Evolutionary conservation across 2,888 invertebrate species (phyloP).

Genomic region (Sphaeridia pumilis): DNA sequence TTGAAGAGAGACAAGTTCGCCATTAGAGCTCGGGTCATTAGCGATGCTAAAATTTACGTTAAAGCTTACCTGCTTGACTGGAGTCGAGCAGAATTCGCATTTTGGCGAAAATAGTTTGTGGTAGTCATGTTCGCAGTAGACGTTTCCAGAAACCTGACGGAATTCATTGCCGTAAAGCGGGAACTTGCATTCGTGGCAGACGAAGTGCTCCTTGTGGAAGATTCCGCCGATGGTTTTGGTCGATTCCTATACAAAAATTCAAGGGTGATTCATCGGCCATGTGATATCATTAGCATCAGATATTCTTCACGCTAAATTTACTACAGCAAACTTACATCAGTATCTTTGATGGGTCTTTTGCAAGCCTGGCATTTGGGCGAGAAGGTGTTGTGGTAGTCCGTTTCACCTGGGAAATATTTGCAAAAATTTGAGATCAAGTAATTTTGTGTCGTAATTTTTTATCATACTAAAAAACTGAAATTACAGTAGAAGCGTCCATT

Average conservation of each 20-base stretch:
- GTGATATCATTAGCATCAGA: not conserved
- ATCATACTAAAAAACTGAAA: too few relatives aligned
- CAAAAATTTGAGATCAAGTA: too few relatives aligned
- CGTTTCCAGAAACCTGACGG: slow-evolving; percentile 13
- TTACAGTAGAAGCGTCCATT: slow-evolving; percentile 13
- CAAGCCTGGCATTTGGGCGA: slow-evolving; percentile 11
- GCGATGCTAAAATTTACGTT: not conserved
- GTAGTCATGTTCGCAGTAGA: slow-evolving; percentile 14
- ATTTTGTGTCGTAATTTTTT: too few relatives aligned
- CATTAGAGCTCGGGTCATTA: too few relatives aligned
- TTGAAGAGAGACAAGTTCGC: not conserved
- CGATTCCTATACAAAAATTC: slow-evolving; percentile 2
- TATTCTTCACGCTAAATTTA: not conserved
- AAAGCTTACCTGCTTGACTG: slow-evolving; percentile 7
- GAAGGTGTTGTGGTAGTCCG: slow-evolving; percentile 11
- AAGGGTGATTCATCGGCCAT: not conserved
- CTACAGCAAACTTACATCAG: slow-evolving; percentile 1
- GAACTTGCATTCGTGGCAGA: slow-evolving; percentile 11
- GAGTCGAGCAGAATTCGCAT: slow-evolving; percentile 11
- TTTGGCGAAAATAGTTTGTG: slow-evolving; percentile 9
- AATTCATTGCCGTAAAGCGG: slow-evolving; percentile 7
- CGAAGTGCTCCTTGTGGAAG: slow-evolving; percentile 16
- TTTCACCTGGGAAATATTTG: too few relatives aligned
- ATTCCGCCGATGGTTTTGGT: slow-evolving; percentile 15
- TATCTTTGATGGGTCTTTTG: slow-evolving; percentile 14